Percentiles rank a stretch among this genome's conserved stretches.
Evolutionary conservation across 2,888 invertebrate genomes (phyloP).

Genomic region (Drosophila demipolita): DNA sequence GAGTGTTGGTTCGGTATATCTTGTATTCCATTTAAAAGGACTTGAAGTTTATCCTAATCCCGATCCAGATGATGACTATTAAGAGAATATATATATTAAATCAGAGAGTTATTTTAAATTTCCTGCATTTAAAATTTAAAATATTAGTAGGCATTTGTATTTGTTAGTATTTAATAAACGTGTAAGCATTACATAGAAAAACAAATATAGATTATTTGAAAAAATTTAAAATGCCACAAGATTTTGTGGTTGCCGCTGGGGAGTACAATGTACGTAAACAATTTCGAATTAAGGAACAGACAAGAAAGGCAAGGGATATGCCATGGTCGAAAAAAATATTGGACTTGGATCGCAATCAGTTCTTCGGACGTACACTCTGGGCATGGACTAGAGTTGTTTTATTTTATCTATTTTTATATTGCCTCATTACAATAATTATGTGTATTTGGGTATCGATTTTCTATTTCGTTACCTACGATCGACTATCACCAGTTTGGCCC

Average conservation of each 20-base stretch:
- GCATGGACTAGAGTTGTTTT: constrained; percentile 50
- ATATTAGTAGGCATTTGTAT: not conserved
- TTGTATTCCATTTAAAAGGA: constrained; percentile 38
- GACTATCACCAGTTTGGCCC: constrained; percentile 18
- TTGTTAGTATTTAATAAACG: not conserved
- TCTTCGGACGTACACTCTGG: constrained; percentile 49
- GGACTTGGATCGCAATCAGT: constrained; percentile 46
- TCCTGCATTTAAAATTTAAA: not conserved
- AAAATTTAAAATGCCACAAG: constrained; percentile 41
- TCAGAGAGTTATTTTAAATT: constrained; percentile 3
- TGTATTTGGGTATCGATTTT: constrained; percentile 21
- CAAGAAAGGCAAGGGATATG: constrained; percentile 37
- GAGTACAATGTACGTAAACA: constrained; percentile 55
- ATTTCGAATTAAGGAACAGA: constrained; percentile 48
- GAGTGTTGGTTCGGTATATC: constrained; percentile 7
- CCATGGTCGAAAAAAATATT: constrained; percentile 65
- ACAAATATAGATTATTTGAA: not conserved
- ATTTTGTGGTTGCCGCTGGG: constrained; percentile 45
- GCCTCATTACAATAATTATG: constrained; percentile 3
- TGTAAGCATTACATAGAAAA: not conserved
- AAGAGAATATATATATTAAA: not conserved
- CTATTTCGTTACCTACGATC: not conserved
- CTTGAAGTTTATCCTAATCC: not conserved
- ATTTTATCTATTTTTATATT: constrained; percentile 52
- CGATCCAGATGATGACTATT: constrained; percentile 10